Evolutionary conservation across 1,140 invertebrate species (phyloP).

Genomic region (Drosophila orena): DNA sequence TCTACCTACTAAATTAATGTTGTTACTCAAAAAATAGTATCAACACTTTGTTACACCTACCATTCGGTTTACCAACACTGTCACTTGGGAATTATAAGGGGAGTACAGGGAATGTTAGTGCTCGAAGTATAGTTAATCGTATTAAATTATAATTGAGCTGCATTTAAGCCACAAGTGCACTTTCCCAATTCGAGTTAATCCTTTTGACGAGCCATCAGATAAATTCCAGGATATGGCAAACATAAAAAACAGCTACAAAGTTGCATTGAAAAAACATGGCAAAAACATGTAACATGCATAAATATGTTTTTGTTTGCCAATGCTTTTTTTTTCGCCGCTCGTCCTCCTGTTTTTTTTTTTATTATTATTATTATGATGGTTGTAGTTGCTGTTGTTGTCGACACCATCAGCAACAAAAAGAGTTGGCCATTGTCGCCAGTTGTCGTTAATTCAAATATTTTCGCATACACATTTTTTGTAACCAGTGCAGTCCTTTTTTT

Average conservation of each 20-base stretch:
- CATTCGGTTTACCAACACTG: no score
- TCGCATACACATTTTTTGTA: constrained; percentile 23
- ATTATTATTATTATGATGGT: constrained; percentile 59
- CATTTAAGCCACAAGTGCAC: no score
- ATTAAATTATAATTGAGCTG: no score
- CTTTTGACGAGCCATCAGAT: neutral
- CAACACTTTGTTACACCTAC: no score
- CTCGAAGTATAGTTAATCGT: no score
- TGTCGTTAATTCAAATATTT: constrained; percentile 76
- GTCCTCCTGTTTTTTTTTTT: constrained; percentile 35
- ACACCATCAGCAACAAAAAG: constrained; percentile 58
- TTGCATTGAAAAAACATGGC: constrained; percentile 37
- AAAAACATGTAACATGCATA: constrained; percentile 57
- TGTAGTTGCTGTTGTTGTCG: constrained; percentile 53
- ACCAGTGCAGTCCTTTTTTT: constrained; percentile 29
- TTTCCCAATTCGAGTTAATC: neutral
- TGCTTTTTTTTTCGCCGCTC: constrained; percentile 25
- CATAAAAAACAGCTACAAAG: constrained; percentile 22
- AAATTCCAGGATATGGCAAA: constrained; percentile 21
- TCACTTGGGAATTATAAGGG: no score
- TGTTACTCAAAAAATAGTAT: neutral
- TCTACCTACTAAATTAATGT: neutral
- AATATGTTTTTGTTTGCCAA: constrained; percentile 49
- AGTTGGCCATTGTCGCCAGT: constrained; percentile 70
- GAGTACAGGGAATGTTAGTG: no score